phyloP scores from a whole-genome alignment of 2,113 vertebrate genomes.

The Prionailurus bengalensis region DNA sequence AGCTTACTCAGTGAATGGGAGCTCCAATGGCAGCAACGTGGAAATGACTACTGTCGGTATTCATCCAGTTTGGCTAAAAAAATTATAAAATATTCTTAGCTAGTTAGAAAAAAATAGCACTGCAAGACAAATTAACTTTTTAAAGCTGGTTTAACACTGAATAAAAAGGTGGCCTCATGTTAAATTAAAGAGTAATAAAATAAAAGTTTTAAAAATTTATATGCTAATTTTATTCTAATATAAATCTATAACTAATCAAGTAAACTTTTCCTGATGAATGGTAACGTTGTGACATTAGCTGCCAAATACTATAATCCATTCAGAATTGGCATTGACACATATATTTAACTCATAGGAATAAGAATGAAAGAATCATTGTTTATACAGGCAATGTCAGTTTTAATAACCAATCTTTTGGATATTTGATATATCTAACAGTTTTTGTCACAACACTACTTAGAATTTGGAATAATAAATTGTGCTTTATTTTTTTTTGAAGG shows the following conservation, averaged over 20 bases:
- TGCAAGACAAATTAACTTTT: conserved; percentile 15
- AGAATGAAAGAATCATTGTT: background rate
- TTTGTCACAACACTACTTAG: conserved; percentile 46
- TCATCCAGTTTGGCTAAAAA: background rate
- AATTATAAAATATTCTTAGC: background rate
- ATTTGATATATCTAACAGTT: conserved; percentile 24
- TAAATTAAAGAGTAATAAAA: conserved; percentile 4
- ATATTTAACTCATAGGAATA: background rate
- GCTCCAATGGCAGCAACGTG: background rate
- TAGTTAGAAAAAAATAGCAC: background rate
- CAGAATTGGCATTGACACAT: background rate
- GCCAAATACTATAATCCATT: background rate
- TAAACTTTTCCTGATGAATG: background rate
- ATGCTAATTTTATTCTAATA: background rate
- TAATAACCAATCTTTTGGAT: background rate
- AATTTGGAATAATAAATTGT: conserved; percentile 31
- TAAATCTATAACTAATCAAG: conserved; percentile 27
- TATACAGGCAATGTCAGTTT: conserved; percentile 21
- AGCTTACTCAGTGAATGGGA: background rate
- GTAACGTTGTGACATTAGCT: conserved; percentile 7
- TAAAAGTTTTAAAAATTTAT: background rate
- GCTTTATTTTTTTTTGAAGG: background rate
- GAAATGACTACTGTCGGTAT: background rate
- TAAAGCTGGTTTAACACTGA: background rate
- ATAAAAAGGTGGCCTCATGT: background rate